phyloP scores from a whole-genome alignment of 2,888 invertebrate genomes.

The Pterobdella sp. region DNA sequence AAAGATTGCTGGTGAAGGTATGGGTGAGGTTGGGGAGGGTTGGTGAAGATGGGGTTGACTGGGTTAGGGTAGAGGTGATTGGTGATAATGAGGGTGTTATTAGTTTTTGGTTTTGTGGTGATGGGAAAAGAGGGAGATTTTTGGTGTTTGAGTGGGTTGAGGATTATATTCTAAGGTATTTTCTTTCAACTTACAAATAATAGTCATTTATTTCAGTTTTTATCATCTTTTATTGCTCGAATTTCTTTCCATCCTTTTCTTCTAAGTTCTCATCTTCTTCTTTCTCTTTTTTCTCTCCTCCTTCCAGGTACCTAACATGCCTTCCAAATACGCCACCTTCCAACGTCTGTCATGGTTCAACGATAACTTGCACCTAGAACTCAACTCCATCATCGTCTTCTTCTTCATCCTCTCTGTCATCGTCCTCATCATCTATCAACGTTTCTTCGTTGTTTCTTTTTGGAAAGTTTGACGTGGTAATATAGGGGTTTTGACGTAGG shows the following conservation, averaged over 20 bases:
- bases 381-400: neutral
- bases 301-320: neutral
- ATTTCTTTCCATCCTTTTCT: neutral
- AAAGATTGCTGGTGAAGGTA: conserved; percentile 14
- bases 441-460: neutral
- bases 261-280: neutral
- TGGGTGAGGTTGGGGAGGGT: no score
- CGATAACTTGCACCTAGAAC: no score
- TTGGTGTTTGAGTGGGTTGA: no score
- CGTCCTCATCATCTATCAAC: neutral
- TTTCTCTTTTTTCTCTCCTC: neutral
- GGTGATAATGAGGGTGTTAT: no score
- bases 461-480: no score
- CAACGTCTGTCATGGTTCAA: neutral
- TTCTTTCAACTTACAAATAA: no score
- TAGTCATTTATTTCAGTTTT: neutral
- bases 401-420: neutral
- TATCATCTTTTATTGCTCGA: neutral
- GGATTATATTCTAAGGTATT: no score
- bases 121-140: no score
- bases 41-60: no score
- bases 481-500: no score
- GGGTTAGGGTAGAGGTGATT: no score
- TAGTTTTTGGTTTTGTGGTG: no score
- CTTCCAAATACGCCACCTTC: neutral